These are phyloP conservation scores for Drosophila prostipennis DNA, from an alignment of 2,888 invertebrate genomes.

Conservation along the genomic window DNA sequence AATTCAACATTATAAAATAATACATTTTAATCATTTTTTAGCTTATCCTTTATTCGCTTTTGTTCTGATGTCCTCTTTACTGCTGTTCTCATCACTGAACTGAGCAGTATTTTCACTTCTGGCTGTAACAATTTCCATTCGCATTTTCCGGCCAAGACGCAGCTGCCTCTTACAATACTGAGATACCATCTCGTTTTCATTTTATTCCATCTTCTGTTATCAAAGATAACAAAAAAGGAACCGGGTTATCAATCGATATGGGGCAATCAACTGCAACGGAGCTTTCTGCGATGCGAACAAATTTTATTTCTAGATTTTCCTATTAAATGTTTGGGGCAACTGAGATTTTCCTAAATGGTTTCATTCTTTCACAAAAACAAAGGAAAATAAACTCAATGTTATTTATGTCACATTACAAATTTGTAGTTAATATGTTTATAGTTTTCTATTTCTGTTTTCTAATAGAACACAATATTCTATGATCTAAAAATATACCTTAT, in stretches of 20 bases:
- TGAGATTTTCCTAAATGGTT: background rate
- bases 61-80: background rate
- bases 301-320: background rate
- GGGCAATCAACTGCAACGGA: constrained; percentile 31
- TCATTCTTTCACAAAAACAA: too few relatives aligned
- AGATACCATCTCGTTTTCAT: constrained; percentile 25
- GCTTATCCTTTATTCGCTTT: too few relatives aligned
- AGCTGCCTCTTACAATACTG: constrained; percentile 57
- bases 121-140: constrained; percentile 9
- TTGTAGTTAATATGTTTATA: too few relatives aligned
- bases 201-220: constrained; percentile 32
- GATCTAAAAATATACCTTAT: background rate
- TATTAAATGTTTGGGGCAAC: background rate
- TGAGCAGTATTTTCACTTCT: constrained; percentile 37
- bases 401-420: too few relatives aligned
- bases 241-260: constrained; percentile 33
- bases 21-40: too few relatives aligned
- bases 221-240: constrained; percentile 36
- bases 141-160: constrained; percentile 36
- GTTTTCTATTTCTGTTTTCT: too few relatives aligned
- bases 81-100: constrained; percentile 3
- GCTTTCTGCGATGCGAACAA: background rate
- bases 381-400: too few relatives aligned
- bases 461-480: background rate
- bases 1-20: too few relatives aligned